Percentiles rank a stretch among this genome's conserved stretches.
Conservation (phyloP, 1,140 invertebrate genomes). For the Heliconius hermathena region DNA sequence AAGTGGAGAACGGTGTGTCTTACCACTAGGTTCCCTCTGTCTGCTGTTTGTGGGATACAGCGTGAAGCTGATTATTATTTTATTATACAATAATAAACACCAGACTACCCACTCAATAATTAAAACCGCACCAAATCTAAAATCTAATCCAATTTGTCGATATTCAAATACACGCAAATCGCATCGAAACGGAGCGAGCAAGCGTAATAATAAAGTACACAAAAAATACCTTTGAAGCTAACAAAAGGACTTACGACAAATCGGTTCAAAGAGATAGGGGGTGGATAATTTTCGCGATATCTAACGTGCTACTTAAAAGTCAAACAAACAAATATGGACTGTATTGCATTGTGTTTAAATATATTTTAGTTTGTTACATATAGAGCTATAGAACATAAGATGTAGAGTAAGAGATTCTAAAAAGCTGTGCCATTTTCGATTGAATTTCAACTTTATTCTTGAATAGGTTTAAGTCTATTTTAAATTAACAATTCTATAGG, state of each 20-base stretch:
- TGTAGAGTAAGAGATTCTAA: not conserved
- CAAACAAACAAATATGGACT: slow-evolving; percentile 33
- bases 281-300: slow-evolving; percentile 73
- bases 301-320: slow-evolving; percentile 63
- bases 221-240: slow-evolving; percentile 71
- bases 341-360: slow-evolving; percentile 24
- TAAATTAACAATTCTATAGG: slow-evolving; percentile 45
- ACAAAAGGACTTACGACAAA: slow-evolving; percentile 71
- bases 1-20: too few species aligned
- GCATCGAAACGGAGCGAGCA: slow-evolving; percentile 47
- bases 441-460: slow-evolving; percentile 37
- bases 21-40: too few species aligned
- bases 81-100: not conserved
- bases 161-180: slow-evolving; percentile 46
- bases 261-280: slow-evolving; percentile 70
- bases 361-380: slow-evolving; percentile 23
- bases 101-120: not conserved
- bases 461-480: slow-evolving; percentile 22
- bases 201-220: slow-evolving; percentile 71
- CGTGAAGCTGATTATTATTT: not conserved
- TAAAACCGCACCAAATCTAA: slow-evolving; percentile 3
- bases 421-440: slow-evolving; percentile 7
- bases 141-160: slow-evolving; percentile 26
- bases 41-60: too few species aligned
- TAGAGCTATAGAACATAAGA: not conserved